Base-by-base conservation (phyloP, 2,888 invertebrate species). In the Melanostoma scalare region DNA sequence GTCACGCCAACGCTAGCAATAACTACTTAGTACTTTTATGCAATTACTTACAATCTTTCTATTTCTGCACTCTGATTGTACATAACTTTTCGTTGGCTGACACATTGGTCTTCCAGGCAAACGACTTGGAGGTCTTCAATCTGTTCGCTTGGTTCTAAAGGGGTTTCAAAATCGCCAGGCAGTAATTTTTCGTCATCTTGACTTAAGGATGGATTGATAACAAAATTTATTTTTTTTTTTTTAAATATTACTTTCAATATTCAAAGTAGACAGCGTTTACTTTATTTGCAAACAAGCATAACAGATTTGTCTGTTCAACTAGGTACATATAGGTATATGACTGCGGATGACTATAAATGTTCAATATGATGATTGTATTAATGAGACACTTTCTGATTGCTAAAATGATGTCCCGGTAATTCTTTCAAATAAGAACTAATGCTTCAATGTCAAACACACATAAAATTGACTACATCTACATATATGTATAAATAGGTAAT, bases 41-140 rank as follows among this genome's bases (percentile, higher is more conserved):
- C 44, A 46, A 40, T 56, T 73, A 88, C 88, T 88, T 87, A 88
- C 88, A 88, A 77, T 78, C 88, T 76, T 72, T 87, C 86, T 87
- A 88, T 73, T 82, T 88, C 88, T 68, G 87, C 74, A 68, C 81
- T 71, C 58, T 87, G 88, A 65, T 61, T 46, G 55, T 84, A 75
- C 38, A 75, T 31, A 35, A 35, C 2, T 56, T 75, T 84, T 55
- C 55, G 69, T 56, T 79, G 74, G 36, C 38, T 78, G 44, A 65
- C 50, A 33, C 69, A 71, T 75, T 84, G 74, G 31, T 84, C 84
- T 79, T 84, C 84, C 61, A 84, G 44, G 67, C 79, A 84, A 67
- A 84, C 67, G 48, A 84, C 84, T 74, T 52, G 53, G 6, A 84
- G 40, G 38, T 84, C 79, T 46, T 61, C 74, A 6, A 42, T 40